Base-by-base conservation (phyloP, 1,140 invertebrate genomes). In the Neodiprion pinetum region DNA sequence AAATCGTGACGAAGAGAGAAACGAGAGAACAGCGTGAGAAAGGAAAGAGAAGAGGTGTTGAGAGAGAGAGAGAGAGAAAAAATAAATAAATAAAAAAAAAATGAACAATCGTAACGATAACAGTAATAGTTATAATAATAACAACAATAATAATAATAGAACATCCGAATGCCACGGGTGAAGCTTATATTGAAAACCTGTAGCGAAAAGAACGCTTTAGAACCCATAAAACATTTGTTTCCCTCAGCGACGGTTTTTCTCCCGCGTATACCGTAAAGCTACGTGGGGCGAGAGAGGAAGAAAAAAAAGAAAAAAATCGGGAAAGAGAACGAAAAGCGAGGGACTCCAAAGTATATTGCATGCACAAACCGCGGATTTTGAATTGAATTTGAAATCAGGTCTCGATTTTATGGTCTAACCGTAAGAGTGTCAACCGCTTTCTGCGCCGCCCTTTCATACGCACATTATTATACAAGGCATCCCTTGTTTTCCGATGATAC, bases 181-280 rank as follows among this genome's bases (percentile, higher is more conserved):
- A 40, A 40, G 28, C 28, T 1, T 40, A 40, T 40, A 40, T 40
- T 40, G 28, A 40, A 40, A 61, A 61, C 5, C 28, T 40, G 53
- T 10, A 2, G n/a, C 76, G 71, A 76, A 80, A 82, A 83, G 81
- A 80, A 80, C 80, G 81, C 78, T 85, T 84, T 82, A 86, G 78
- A 76, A 79, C 53, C 79, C 84, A 85, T 85, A 86, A 87, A 87
- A 86, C 82, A 85, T 86, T 85, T 86, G 85, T 84, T 85, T 85
- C 80, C 81, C 78, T 78, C 77, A 73, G 53, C 74, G 75, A 68
- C 69, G 73, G 69, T 14, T 79, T 77, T 40, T 40, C 28, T 40
- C 28, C 28, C 28, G 76, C 72, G 73, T 14, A 17, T 14, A 61
- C 53, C n/a, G 53, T 21, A 21, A 21, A 21, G 17, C 17, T 21